Conservation (phyloP, 2,888 invertebrate species). For the Antheraea yamamai region DNA sequence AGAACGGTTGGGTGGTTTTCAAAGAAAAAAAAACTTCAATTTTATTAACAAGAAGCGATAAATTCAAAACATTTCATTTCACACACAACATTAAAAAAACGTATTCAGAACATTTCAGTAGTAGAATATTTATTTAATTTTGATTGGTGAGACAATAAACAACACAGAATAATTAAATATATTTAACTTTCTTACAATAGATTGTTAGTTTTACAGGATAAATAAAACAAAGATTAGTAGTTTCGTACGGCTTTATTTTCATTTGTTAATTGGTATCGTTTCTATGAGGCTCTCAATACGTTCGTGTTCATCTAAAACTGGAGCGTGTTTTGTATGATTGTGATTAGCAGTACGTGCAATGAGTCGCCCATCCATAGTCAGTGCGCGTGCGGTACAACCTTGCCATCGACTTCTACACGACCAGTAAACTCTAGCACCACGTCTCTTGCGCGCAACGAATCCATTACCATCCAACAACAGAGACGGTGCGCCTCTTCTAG, state of each 20-base stretch:
- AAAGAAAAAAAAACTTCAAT: background rate
- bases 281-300: slow-evolving; percentile 74
- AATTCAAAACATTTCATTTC: background rate
- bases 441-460: slow-evolving; percentile 70
- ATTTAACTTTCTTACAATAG: background rate
- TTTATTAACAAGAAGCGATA: background rate
- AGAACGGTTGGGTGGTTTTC: background rate
- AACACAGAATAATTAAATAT: background rate
- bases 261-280: slow-evolving; percentile 43
- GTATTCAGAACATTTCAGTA: background rate
- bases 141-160: background rate
- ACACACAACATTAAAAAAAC: background rate
- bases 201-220: background rate
- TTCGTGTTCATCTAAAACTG: slow-evolving; percentile 48
- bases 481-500: slow-evolving; percentile 71
- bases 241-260: background rate
- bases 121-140: background rate
- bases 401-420: slow-evolving; percentile 62
- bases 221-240: background rate
- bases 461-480: slow-evolving; percentile 65
- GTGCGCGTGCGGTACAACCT: slow-evolving; percentile 66
- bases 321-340: slow-evolving; percentile 56
- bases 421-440: slow-evolving; percentile 73
- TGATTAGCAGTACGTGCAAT: slow-evolving; percentile 49
- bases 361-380: slow-evolving; percentile 63